Conservation (phyloP, 2,888 invertebrate species). For the Oscheius onirici region DNA sequence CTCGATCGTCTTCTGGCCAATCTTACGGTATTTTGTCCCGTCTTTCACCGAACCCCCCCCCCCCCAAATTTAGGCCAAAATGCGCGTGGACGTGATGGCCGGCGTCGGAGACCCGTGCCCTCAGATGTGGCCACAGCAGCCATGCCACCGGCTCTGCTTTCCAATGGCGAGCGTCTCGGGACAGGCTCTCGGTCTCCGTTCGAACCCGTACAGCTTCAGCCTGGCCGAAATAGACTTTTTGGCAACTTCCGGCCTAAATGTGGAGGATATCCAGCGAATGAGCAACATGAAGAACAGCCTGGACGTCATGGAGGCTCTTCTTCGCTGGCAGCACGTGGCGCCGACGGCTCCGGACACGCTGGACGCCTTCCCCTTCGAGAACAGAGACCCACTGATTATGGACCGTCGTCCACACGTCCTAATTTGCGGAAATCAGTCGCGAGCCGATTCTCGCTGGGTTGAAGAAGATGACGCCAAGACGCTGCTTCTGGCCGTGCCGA, state of each 20-base stretch:
- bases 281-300: conserved; percentile 80
- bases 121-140: conserved; percentile 89
- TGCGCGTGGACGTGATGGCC: conserved; percentile 86
- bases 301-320: conserved; percentile 82
- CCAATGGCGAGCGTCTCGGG: conserved; percentile 39
- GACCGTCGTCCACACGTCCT: not conserved
- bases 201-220: conserved; percentile 84
- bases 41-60: not conserved
- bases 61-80: conserved; percentile 35
- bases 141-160: conserved; percentile 79
- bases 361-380: conserved; percentile 69
- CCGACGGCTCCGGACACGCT: conserved; percentile 95
- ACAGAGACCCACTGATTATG: not conserved
- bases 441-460: not conserved
- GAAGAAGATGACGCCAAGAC: not conserved
- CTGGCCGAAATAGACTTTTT: conserved; percentile 76
- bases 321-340: conserved; percentile 88
- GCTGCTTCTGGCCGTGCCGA: not conserved
- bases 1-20: too few relatives aligned
- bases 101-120: conserved; percentile 90
- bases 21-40: too few relatives aligned
- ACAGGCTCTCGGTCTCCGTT: conserved; percentile 79
- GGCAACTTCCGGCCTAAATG: conserved; percentile 83
- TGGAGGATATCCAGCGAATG: conserved; percentile 79
- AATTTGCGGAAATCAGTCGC: conserved; percentile 3